Conservation (phyloP, 1,140 invertebrate species). For the silkworm (Bombyx mori) region DNA sequence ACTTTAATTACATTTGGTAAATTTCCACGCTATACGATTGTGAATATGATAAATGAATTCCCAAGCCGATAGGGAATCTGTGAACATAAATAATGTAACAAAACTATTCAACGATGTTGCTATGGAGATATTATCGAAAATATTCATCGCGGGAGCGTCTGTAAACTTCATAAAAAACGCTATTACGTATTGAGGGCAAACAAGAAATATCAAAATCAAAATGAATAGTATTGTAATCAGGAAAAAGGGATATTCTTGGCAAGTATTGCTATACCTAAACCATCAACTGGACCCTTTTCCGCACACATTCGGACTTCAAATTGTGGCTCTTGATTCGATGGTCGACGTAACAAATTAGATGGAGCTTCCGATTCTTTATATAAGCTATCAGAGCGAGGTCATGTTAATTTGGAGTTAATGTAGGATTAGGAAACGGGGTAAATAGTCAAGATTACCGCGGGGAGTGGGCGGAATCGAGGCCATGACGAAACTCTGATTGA, state of each 20-base stretch:
- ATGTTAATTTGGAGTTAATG: conserved; percentile 29
- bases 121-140: conserved; percentile 16
- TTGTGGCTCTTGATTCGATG: conserved; percentile 7
- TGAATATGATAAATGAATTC: conserved; percentile 3
- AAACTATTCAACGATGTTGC: conserved; percentile 19
- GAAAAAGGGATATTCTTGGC: conserved; percentile 32
- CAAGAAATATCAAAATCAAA: conserved; percentile 24
- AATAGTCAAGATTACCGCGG: conserved; percentile 46
- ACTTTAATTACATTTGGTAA: neutral
- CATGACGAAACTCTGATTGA: conserved; percentile 62
- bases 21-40: neutral
- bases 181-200: conserved; percentile 20
- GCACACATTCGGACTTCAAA: neutral
- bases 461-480: conserved; percentile 52
- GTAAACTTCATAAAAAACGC: conserved; percentile 24
- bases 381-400: conserved; percentile 12
- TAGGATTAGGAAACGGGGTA: conserved; percentile 55
- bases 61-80: conserved; percentile 1
- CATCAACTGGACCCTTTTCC: conserved; percentile 4
- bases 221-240: conserved; percentile 19
- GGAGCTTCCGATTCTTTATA: conserved; percentile 5
- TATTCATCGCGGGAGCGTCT: conserved; percentile 9
- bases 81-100: conserved; percentile 10
- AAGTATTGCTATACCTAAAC: conserved; percentile 14
- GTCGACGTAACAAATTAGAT: conserved; percentile 9